Conservation (phyloP, 2,797 vertebrate species). For the Miichthys miiuy region DNA sequence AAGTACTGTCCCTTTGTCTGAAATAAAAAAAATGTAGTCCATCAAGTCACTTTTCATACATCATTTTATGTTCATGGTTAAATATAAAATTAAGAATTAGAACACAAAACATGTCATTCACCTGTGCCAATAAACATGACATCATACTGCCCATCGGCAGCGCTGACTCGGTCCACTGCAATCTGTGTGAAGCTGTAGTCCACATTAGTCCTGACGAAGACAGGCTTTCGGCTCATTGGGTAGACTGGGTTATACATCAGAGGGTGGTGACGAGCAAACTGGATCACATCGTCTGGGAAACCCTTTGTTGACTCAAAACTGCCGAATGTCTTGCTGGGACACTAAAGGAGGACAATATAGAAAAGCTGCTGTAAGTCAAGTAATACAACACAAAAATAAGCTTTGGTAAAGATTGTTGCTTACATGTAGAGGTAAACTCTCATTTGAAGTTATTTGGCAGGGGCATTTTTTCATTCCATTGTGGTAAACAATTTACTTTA, state of each 20-base stretch:
- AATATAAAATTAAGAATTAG: background rate
- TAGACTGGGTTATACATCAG: slow-evolving; percentile 96
- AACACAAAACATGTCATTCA: slow-evolving; percentile 38
- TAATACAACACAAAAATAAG: background rate
- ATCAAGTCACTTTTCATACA: background rate
- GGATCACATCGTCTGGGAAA: slow-evolving; percentile 97
- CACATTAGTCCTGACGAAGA: slow-evolving; percentile 90
- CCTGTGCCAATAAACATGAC: slow-evolving; percentile 98
- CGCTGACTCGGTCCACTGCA: slow-evolving; percentile 89
- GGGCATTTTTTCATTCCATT: background rate
- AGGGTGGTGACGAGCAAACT: slow-evolving; percentile 97
- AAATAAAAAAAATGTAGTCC: background rate
- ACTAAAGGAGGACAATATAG: slow-evolving; percentile 80
- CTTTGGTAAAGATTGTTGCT: background rate
- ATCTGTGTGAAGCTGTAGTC: slow-evolving; percentile 95
- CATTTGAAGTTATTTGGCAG: background rate
- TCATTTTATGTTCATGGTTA: background rate
- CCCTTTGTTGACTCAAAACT: slow-evolving; percentile 98
- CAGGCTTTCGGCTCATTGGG: slow-evolving; percentile 89
- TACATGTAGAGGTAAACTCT: background rate
- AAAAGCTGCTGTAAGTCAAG: background rate
- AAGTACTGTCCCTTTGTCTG: slow-evolving; percentile 93
- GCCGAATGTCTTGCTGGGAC: slow-evolving; percentile 98
- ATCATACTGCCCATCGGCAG: slow-evolving; percentile 92
- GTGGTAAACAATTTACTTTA: background rate